A percentile compares a stretch with the other conserved stretches of the same genome.
Conservation (phyloP, 2,113 vertebrate genomes). For the Pipa parva region DNA sequence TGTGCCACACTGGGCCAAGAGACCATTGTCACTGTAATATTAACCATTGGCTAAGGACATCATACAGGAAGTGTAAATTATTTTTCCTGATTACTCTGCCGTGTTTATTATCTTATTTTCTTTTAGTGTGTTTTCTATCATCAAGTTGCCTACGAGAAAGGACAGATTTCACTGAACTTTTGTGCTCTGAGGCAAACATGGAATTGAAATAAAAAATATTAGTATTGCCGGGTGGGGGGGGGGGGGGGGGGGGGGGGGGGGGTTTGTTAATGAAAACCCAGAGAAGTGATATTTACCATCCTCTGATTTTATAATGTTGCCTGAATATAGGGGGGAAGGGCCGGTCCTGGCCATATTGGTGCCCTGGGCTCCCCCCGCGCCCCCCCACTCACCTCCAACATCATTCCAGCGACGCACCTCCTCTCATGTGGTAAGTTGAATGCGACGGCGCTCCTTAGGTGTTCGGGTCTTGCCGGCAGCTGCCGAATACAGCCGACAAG, state of each 20-base stretch:
- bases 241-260: too few relatives aligned
- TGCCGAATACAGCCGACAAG: too few relatives aligned
- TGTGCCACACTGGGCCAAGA: not conserved
- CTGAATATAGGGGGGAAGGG: too few relatives aligned
- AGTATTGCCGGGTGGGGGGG: too few relatives aligned
- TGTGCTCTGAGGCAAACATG: not conserved
- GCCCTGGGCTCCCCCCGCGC: too few relatives aligned
- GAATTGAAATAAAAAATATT: not conserved
- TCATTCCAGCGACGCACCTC: too few relatives aligned
- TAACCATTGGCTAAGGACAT: not conserved
- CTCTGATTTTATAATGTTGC: too few relatives aligned
- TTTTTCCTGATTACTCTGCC: not conserved
- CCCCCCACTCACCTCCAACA: too few relatives aligned
- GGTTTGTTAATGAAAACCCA: not conserved
- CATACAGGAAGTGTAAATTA: not conserved
- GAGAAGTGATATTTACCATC: not conserved
- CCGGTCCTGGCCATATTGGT: too few relatives aligned
- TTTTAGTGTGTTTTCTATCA: not conserved
- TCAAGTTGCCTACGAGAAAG: not conserved
- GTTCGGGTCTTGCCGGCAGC: too few relatives aligned
- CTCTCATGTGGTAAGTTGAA: too few relatives aligned
- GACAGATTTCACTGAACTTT: not conserved
- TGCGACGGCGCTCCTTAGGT: too few relatives aligned
- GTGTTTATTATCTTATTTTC: not conserved
- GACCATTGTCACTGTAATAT: constrained; percentile 2